A percentile compares a stretch with the other conserved stretches of the same genome.
These are phyloP conservation scores for Catharus minimus DNA, from an alignment of 2,113 vertebrate species.

Conservation along the genomic window DNA sequence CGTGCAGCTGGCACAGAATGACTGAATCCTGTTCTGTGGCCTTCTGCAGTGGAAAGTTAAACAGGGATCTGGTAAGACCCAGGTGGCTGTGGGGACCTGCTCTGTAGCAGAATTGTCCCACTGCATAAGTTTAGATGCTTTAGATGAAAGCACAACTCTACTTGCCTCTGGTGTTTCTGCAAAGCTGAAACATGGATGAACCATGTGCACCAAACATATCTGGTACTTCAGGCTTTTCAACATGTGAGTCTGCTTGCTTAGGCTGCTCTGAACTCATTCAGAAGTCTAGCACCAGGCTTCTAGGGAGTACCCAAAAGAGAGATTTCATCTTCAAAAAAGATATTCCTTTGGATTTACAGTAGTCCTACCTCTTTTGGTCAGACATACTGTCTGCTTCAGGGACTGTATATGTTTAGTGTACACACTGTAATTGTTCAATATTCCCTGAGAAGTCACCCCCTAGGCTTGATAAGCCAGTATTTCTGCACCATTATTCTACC, in stretches of 20 bases:
- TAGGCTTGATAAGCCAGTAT: neutral
- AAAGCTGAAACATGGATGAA: neutral
- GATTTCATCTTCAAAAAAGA: neutral
- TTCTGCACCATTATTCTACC: neutral
- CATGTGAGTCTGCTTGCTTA: neutral
- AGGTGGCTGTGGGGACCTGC: rapidly evolving
- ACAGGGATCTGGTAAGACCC: neutral
- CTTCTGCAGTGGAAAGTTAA: neutral
- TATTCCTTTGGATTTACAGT: neutral
- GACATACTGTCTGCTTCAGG: neutral
- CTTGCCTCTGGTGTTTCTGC: neutral
- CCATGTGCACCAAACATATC: rapidly evolving
- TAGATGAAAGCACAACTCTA: neutral
- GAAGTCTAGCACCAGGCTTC: neutral
- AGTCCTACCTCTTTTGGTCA: neutral
- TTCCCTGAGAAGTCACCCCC: neutral
- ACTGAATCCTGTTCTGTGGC: neutral
- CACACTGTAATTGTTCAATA: neutral
- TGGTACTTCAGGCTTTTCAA: neutral
- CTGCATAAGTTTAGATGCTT: neutral
- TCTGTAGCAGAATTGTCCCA: neutral
- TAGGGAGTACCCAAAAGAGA: neutral
- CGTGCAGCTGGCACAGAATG: neutral
- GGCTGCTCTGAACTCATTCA: neutral
- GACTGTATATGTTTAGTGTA: neutral